A percentile compares a stretch with the other conserved stretches of the same genome.
Evolutionary conservation across 2,888 invertebrate species (phyloP).

Genomic region (Heteropelma amictum): DNA sequence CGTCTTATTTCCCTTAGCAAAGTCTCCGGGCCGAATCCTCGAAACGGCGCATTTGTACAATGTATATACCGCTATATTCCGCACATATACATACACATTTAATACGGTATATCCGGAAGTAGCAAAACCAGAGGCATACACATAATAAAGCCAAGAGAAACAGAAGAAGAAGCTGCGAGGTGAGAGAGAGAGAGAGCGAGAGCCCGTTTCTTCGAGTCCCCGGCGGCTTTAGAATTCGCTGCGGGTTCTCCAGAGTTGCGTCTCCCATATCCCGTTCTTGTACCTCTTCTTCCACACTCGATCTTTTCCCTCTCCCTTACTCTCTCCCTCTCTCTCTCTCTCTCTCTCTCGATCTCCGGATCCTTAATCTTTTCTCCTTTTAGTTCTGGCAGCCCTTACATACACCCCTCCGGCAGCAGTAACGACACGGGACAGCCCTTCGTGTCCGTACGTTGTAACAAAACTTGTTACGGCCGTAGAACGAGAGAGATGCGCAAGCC

Average conservation of each 20-base stretch:
- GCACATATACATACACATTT: not conserved
- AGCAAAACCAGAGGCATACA: not conserved
- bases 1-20: not conserved
- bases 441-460: conserved; percentile 61
- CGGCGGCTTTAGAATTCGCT: conserved; percentile 24
- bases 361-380: not conserved
- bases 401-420: conserved; percentile 26
- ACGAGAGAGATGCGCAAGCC: conserved; percentile 31
- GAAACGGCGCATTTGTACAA: conserved; percentile 24
- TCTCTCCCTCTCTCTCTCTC: conserved; percentile 20
- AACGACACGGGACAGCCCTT: conserved; percentile 40
- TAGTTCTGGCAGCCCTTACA: conserved; percentile 11
- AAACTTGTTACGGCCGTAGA: conserved; percentile 62
- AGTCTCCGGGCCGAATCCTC: not conserved
- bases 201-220: conserved; percentile 26
- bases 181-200: not conserved
- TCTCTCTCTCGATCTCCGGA: not conserved
- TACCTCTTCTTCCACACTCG: too few species aligned
- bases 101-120: conserved; percentile 7
- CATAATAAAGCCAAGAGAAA: conserved; percentile 9
- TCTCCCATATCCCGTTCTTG: not conserved
- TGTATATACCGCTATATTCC: not conserved
- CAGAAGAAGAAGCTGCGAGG: conserved; percentile 13
- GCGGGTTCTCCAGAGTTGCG: not conserved
- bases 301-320: conserved; percentile 6